These are phyloP conservation scores for Xanthorhoe spadicearia DNA, from an alignment of 2,888 invertebrate genomes.

Conservation along the genomic window DNA sequence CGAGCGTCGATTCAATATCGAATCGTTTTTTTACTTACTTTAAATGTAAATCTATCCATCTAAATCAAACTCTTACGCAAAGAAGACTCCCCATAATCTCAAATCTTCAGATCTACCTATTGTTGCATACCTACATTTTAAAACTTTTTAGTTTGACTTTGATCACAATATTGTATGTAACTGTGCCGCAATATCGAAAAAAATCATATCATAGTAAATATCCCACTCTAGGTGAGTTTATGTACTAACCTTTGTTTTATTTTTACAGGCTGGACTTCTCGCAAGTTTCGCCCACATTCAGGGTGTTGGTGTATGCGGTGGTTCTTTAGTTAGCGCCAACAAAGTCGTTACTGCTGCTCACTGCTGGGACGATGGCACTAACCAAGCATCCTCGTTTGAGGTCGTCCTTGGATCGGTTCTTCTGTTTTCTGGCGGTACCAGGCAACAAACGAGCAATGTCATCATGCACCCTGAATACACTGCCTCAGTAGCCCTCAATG, in stretches of 20 bases:
- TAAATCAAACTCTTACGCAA: too few relatives aligned
- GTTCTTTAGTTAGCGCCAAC: conserved; percentile 45
- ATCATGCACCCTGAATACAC: conserved; percentile 42
- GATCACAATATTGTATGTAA: too few relatives aligned
- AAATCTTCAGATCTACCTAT: too few relatives aligned
- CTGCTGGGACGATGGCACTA: conserved; percentile 57
- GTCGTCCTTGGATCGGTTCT: conserved; percentile 56
- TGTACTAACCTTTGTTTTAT: not conserved
- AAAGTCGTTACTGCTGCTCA: conserved; percentile 53
- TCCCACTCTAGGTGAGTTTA: too few relatives aligned
- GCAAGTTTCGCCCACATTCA: conserved; percentile 10
- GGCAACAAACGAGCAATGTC: conserved; percentile 46
- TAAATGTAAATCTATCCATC: too few relatives aligned
- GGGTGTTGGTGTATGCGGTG: conserved; percentile 54
- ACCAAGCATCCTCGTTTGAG: conserved; percentile 50
- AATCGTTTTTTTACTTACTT: too few relatives aligned
- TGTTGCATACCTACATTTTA: too few relatives aligned
- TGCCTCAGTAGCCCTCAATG: conserved; percentile 46
- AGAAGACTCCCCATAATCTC: too few relatives aligned
- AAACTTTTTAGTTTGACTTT: too few relatives aligned
- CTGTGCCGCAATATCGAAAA: too few relatives aligned
- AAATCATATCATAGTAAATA: too few relatives aligned
- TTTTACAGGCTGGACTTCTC: conserved; percentile 43
- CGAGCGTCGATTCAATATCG: too few relatives aligned
- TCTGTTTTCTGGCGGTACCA: conserved; percentile 56